These are phyloP conservation scores for Drosophila subsilvestris DNA, from an alignment of 2,888 invertebrate species.

Conservation along the genomic window DNA sequence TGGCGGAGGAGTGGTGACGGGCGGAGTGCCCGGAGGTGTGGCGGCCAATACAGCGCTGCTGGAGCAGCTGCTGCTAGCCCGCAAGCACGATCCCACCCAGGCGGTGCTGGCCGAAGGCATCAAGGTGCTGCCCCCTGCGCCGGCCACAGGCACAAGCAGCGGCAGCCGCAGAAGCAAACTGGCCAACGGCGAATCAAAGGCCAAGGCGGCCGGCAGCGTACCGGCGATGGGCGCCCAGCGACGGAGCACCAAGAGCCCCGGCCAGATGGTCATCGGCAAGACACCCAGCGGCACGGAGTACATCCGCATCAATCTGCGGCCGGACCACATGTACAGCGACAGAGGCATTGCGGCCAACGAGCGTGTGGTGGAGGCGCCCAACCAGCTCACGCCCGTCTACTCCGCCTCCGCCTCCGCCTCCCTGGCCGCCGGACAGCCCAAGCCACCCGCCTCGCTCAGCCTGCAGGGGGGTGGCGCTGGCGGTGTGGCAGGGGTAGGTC, in stretches of 20 bases:
- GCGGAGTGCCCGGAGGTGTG: slow-evolving; percentile 20
- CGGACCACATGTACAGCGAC: slow-evolving; percentile 89
- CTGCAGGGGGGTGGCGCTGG: slow-evolving; percentile 82
- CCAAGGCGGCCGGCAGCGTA: slow-evolving; percentile 31
- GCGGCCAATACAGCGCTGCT: slow-evolving; percentile 84
- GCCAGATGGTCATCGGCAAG: slow-evolving; percentile 83
- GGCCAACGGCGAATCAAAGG: slow-evolving; percentile 34
- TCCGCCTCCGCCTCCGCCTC: slow-evolving; percentile 52
- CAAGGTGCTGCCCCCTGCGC: slow-evolving; percentile 83
- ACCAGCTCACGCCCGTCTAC: slow-evolving; percentile 71
- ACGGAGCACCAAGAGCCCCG: slow-evolving; percentile 80
- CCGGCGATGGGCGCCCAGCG: slow-evolving; percentile 70
- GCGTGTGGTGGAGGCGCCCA: slow-evolving; percentile 80
- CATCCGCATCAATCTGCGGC: slow-evolving; percentile 89
- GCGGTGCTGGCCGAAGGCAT: slow-evolving; percentile 88
- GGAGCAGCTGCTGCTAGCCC: slow-evolving; percentile 86
- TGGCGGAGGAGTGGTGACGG: background rate
- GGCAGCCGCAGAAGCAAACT: slow-evolving; percentile 20
- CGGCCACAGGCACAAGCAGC: slow-evolving; percentile 50
- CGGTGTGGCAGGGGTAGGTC: background rate
- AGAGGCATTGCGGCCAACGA: slow-evolving; percentile 85
- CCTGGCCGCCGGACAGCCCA: slow-evolving; percentile 42
- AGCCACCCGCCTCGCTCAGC: slow-evolving; percentile 87
- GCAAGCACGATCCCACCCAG: slow-evolving; percentile 88
- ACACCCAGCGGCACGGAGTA: slow-evolving; percentile 85